A percentile compares a stretch with the other conserved stretches of the same genome.
Conservation (phyloP, 2,888 invertebrate species). For the Epirrhoe tristata region DNA sequence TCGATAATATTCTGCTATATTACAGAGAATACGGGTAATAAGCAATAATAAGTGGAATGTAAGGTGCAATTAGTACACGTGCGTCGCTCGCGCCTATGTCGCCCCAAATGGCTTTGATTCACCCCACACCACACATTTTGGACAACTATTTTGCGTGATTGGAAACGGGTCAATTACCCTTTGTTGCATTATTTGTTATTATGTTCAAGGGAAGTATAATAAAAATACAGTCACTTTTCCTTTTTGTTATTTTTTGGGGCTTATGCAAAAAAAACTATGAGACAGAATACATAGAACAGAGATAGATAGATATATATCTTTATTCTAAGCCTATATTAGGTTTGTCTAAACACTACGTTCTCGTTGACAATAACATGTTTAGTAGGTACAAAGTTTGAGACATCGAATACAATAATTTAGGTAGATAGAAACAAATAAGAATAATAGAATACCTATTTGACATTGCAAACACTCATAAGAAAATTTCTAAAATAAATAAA, state of each 20-base stretch:
- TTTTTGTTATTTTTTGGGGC: neutral
- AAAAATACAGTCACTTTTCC: neutral
- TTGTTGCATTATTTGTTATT: constrained; percentile 40
- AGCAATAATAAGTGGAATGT: constrained; percentile 61
- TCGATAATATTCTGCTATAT: neutral
- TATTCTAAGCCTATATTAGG: too few species aligned
- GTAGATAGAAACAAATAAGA: too few species aligned
- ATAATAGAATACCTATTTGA: too few species aligned
- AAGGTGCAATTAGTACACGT: constrained; percentile 46
- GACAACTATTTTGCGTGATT: constrained; percentile 53
- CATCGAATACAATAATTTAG: too few species aligned
- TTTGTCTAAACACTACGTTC: too few species aligned
- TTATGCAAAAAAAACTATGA: too few species aligned
- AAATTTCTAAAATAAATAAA: too few species aligned
- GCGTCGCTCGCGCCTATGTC: constrained; percentile 30
- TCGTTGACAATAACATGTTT: too few species aligned
- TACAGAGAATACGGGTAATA: constrained; percentile 6
- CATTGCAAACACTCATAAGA: too few species aligned
- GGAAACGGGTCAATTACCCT: constrained; percentile 43
- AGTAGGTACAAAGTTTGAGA: too few species aligned
- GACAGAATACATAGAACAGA: too few species aligned
- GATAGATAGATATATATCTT: neutral
- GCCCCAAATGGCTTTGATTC: constrained; percentile 57
- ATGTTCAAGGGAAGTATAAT: constrained; percentile 25
- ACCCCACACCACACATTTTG: constrained; percentile 53